A percentile compares a stretch with the other conserved stretches of the same genome.
phyloP scores from a whole-genome alignment of 1,140 invertebrate species.

The Neodiprion lecontei region DNA sequence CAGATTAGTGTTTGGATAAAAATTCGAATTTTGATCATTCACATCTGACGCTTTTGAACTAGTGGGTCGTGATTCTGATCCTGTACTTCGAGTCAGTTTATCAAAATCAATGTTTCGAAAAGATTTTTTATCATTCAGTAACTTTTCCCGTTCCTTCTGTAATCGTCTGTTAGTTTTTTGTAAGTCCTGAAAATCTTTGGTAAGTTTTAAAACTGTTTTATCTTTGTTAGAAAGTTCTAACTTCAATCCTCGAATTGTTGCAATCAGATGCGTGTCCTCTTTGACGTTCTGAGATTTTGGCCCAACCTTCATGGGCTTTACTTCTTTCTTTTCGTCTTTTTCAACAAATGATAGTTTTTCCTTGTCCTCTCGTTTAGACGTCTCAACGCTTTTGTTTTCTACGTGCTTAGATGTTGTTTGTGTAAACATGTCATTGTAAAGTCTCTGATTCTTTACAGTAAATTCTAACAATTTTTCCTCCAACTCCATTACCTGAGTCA shows the following conservation, averaged over 20 bases:
- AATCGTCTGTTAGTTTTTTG: slow-evolving; percentile 76
- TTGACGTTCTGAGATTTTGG: slow-evolving; percentile 59
- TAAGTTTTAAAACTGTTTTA: slow-evolving; percentile 71
- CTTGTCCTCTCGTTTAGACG: slow-evolving; percentile 30
- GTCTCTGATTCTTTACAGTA: slow-evolving; percentile 38
- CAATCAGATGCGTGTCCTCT: slow-evolving; percentile 77
- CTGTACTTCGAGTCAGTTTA: slow-evolving; percentile 28
- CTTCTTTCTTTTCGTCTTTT: slow-evolving; percentile 35
- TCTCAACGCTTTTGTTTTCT: slow-evolving; percentile 34
- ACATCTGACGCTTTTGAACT: slow-evolving; percentile 43
- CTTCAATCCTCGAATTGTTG: slow-evolving; percentile 79
- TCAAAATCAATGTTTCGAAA: slow-evolving; percentile 34
- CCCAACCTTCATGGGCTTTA: slow-evolving; percentile 27
- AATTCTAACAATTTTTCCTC: slow-evolving; percentile 61
- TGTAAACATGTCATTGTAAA: slow-evolving; percentile 42
- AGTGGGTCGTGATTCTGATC: slow-evolving; percentile 46
- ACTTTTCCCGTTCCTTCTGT: slow-evolving; percentile 76
- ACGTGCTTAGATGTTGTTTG: slow-evolving; percentile 42
- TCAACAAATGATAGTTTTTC: slow-evolving; percentile 23
- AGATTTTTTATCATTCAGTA: slow-evolving; percentile 52
- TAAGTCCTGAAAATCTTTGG: slow-evolving; percentile 75
- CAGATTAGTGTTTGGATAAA: slow-evolving; percentile 56
- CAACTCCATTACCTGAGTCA: slow-evolving; percentile 74
- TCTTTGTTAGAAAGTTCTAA: slow-evolving; percentile 76
- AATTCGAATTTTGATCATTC: slow-evolving; percentile 58